Base-by-base conservation (phyloP, 23 tunicate genomes). In the Clavelina lepadiformis region DNA sequence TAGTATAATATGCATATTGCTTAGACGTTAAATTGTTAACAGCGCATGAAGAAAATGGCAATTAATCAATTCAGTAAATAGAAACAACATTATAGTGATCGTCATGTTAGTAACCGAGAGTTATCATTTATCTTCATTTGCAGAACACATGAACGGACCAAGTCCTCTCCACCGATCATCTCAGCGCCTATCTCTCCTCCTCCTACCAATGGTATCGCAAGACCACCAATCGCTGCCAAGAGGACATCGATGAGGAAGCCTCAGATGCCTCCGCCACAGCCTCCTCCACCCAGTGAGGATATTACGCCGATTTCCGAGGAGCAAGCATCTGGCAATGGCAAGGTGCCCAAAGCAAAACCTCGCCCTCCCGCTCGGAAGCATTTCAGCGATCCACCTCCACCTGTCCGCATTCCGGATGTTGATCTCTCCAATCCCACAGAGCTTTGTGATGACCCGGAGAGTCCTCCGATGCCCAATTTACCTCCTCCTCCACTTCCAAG, bases 221-320 rank as follows among this genome's bases (percentile, higher is more conserved):
- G 70, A 63, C 93, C 76, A n/a, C 93, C 93, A 1, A 49, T 84
- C 35, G 93, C 83, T 38, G 55, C 83, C 0, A 76, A 84, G 63
- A 46, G 93, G 58, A 46, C 51, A 21, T 69, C 79, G 3, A 47
- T 33, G 59, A 71, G 65, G n/a, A 65, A 79, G 25, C 93, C 93
- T 37, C 75, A 69, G 37, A 51, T 70, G 5, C 83, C 93, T 1
- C 93, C 93, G 8, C 93, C 93, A 2, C 28, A 68, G 46, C 85
- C 85, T 24, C 85, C 85, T 3, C n/a, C n/a, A n/a, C n/a, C n/a
- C n/a, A n/a, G n/a, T n/a, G 57, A 71, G 41, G 65, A 56, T 13
- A 54, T 44, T 18, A 3, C 53, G 2, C 23, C 7, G 6, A 26
- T 23, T 36, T 56, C 28, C 28, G 54, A 57, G 3, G 25, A 31